Evolutionary conservation across 2,113 vertebrate species (phyloP), one percentile per base, ranked within the genome.

Genomic region (Crotalus helleri): DNA sequence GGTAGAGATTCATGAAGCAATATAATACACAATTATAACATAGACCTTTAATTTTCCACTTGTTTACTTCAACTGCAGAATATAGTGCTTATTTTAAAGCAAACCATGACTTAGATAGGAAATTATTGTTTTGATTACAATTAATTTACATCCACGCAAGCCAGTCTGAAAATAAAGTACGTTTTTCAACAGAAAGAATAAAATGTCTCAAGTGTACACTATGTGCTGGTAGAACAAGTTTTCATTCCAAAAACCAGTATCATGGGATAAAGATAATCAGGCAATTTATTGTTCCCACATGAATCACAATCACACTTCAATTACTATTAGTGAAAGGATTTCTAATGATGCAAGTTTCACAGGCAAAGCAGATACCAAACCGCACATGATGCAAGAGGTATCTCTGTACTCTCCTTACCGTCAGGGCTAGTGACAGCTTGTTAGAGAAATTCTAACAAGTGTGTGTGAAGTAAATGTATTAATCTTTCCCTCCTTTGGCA

Each of bases 151-250:
- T 61, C 49, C 51, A 33, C 24, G 3, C 51, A 85, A 86, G 46
- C 26, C 55, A 54, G 23, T 61, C 85, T 81, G 74, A 81, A 86
- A 53, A 17, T 49, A n/a, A 90, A 90, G n/a, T 61, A 86, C 69
- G 51, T 21, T 92, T 88, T 86, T 89, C 53, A n/a, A 33, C 26
- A 8, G 51, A n/a, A 26, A 46, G 11, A 39, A 29, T 61, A 61
- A 89, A 23, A 57, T 86, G 15, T 89, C 89, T 57, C 33, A 33
- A 39, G 61, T 29, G 13, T 74, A 91, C 10, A 26, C 15, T 51
- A 33, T 13, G 91, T 88, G 91, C 93, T 95, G 94, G 95, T 59
- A 96, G 95, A 94, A 92, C 93, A 92, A 94, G 95, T 91, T 94
- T 92, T 92, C 85, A 92, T 95, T 94, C 95, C 94, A 90, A 93